Percentiles rank a stretch among this genome's conserved stretches.
Conservation (phyloP, 1,140 invertebrate genomes). For the Pissodes strobi region DNA sequence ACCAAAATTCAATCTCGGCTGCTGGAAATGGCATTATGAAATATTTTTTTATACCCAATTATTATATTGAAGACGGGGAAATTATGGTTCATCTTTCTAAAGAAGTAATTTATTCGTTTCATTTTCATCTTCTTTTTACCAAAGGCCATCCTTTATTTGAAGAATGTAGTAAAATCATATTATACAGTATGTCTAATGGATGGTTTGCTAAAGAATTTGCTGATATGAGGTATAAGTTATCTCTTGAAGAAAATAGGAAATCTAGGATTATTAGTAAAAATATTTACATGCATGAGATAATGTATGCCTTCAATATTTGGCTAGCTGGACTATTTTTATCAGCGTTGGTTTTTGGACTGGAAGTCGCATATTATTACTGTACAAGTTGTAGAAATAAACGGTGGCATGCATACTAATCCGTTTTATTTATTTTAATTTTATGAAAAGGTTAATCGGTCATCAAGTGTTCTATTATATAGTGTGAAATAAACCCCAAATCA, state of each 20-base stretch:
- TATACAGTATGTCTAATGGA: background rate
- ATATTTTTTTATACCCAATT: background rate
- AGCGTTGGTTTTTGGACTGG: no score
- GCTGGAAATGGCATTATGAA: background rate
- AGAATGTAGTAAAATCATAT: background rate
- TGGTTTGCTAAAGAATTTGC: background rate
- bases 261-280: background rate
- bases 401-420: no score
- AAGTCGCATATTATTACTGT: no score
- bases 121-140: background rate
- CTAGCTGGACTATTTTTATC: no score
- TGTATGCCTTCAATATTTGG: no score
- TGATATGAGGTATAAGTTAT: background rate
- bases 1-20: background rate
- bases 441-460: no score
- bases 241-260: background rate
- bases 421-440: no score
- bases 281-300: no score
- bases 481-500: no score
- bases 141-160: constrained; percentile 6
- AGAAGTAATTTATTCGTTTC: background rate
- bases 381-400: no score
- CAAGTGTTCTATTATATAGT: no score
- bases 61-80: background rate
- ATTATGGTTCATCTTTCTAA: background rate